Base-by-base conservation (phyloP, 2,797 vertebrate genomes). In the Galagoides demidoff region DNA sequence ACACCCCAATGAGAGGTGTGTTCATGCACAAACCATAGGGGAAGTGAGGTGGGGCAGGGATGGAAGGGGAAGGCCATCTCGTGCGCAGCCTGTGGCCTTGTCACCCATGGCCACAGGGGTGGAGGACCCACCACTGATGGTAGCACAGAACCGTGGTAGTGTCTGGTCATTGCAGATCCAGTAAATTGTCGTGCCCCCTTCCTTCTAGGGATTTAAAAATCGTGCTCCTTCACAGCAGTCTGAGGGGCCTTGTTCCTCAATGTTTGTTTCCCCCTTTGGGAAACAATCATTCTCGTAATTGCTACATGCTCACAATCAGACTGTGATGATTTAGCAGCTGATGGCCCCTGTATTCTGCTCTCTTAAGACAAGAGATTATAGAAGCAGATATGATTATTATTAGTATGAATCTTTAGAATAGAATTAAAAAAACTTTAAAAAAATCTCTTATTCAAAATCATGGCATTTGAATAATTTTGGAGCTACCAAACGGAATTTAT, bases 401-500 rank as follows among this genome's bases (percentile, higher is more conserved):
- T 79, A 63, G 76, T 59, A 73, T 31, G 43, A 97, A 64, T 87
- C 45, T 76, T 91, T 79, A 87, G 59, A 92, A 81, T 2, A 63
- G n/a, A 70, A 76, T 76, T 39, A 34, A 68, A 76, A 78, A 95
- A 95, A 37, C 85, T 81, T 90, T 91, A 82, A 61, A 7, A 22
- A 85, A 92, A 89, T 70, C 74, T 94, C 66, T 63, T 83, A 85
- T 66, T 96, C 74, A 90, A 97, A 95, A 96, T 63, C 55, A 45
- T 71, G 89, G 94, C 95, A 89, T 87, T 61, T 92, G 90, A 96
- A 87, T 96, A 88, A 89, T 94, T 94, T 95, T 89, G 63, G 87
- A 95, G 84, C 89, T 91, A 96, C 79, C 83, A 89, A 89, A 96
- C 2, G 29, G 95, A 97, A 97, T 97, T 96, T 97, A 97, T 96